Evolutionary conservation across 2,888 invertebrate species (phyloP).

Genomic region (Rhamphomyia laevipes): DNA sequence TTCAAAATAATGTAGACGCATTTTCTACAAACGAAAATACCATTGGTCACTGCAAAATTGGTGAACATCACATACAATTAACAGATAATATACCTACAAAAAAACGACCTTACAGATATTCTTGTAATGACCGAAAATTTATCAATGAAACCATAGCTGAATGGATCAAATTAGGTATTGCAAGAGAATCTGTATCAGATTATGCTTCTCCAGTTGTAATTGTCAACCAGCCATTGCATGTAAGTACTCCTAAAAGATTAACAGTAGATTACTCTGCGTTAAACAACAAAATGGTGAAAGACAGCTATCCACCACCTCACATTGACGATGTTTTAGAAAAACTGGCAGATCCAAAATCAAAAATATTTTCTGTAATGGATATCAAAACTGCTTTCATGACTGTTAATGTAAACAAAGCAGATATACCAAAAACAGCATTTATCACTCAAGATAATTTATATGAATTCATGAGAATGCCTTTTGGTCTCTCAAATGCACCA

Average conservation of each 20-base stretch:
- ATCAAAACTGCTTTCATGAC: conserved; percentile 6
- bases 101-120: not conserved
- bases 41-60: conserved; percentile 1
- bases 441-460: conserved; percentile 5
- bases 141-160: not conserved
- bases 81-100: not conserved
- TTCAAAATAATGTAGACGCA: not conserved
- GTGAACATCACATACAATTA: not conserved
- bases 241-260: conserved; percentile 1
- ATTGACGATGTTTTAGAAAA: conserved; percentile 4
- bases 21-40: conserved; percentile 1
- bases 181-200: conserved; percentile 4
- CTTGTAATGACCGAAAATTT: not conserved
- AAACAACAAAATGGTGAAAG: conserved; percentile 3
- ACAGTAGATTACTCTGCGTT: not conserved
- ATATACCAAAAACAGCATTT: conserved; percentile 6
- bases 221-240: conserved; percentile 5
- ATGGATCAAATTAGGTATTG: conserved; percentile 1
- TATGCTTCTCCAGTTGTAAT: conserved; percentile 6
- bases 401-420: not conserved
- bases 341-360: not conserved
- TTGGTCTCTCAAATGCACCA: not conserved
- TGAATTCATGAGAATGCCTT: conserved; percentile 3
- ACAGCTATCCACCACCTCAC: conserved; percentile 2
- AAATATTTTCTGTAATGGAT: conserved; percentile 3